Base-by-base conservation (phyloP, 1,140 invertebrate genomes). In the Drosophila bipectinata region DNA sequence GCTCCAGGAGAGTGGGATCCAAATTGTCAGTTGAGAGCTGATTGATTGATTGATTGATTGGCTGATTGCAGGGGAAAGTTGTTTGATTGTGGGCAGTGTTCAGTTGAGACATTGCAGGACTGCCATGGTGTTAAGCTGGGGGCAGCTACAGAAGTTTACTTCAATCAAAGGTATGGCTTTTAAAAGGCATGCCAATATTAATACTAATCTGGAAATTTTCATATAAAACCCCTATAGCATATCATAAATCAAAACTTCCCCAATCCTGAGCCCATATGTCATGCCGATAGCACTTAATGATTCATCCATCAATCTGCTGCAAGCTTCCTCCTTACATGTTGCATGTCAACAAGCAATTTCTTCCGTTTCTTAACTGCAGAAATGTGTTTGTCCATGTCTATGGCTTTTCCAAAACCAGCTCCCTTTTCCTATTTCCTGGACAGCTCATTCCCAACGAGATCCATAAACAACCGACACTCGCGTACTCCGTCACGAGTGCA, bases 41-140 rank as follows among this genome's bases (percentile, higher is more conserved):
- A 84, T 81, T 85, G 81, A 84, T 84, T 85, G 81, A 84, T 85
- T 84, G 41, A 69, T 41, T 44, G 30, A 59, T 56, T 39, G 49
- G 37, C 71, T 64, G 71, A 74, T 74, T 74, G 72, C 69, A 57
- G 39, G 61, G 49, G 62, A 75, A 76, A 73, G 69, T 73, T 72
- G 69, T 55, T 58, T 59, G 47, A 56, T 59, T 52, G 69, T 37
- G 26, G 55, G 67, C 68, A 53, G 59, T 15, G 52, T 32, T 54
- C 57, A 47, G 48, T 26, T 34, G 34, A 39, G 63, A 49, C 37
- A 51, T 55, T 56, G 37, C 41, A 30, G 5, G 6, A 0, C 26
- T 28, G 26, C 26, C 6, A 1, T 6, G 26, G 26, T 5, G 26
- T 28, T 5, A 7, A 6, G 32, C 18, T 18, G 1, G 1, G 18